phyloP scores from a whole-genome alignment of 2,113 vertebrate genomes.

The Scomber japonicus region DNA sequence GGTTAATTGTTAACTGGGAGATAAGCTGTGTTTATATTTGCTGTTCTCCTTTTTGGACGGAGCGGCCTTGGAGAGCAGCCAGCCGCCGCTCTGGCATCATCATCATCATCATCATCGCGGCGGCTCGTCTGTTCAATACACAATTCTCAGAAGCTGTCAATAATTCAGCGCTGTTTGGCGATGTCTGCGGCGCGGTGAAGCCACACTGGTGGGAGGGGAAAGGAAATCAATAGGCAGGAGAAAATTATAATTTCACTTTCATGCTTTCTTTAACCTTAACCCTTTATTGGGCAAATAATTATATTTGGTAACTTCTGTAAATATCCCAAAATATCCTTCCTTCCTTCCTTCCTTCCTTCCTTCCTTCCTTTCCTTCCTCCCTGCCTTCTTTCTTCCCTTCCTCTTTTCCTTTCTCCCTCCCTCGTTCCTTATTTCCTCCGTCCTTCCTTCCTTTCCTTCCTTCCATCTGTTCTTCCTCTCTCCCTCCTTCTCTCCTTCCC shows the following conservation, averaged over 20 bases:
- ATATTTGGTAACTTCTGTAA: too few relatives aligned
- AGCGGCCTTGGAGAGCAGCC: conserved; percentile 74
- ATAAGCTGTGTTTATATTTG: conserved; percentile 74
- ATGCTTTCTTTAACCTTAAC: conserved; percentile 70
- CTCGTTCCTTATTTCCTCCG: too few relatives aligned
- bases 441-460: too few relatives aligned
- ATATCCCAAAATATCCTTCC: too few relatives aligned
- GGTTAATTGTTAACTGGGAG: conserved; percentile 79
- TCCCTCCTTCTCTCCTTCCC: too few relatives aligned
- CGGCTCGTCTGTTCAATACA: conserved; percentile 67
- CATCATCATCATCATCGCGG: conserved; percentile 60
- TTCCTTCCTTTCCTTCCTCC: too few relatives aligned
- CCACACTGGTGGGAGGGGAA: conserved; percentile 26
- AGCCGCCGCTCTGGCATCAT: conserved; percentile 48
- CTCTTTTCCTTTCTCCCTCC: too few relatives aligned
- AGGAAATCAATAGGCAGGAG: conserved; percentile 72
- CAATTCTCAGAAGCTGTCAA: conserved; percentile 76
- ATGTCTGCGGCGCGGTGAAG: conserved; percentile 62
- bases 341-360: too few relatives aligned
- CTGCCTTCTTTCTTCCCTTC: too few relatives aligned
- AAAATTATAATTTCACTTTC: conserved; percentile 75
- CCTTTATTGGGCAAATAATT: too few relatives aligned
- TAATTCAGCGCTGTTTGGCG: conserved; percentile 72
- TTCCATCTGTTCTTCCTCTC: too few relatives aligned
- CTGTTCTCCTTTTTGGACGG: conserved; percentile 40